Base-by-base conservation (phyloP, 2,888 invertebrate species). In the Adineta ricciae region DNA sequence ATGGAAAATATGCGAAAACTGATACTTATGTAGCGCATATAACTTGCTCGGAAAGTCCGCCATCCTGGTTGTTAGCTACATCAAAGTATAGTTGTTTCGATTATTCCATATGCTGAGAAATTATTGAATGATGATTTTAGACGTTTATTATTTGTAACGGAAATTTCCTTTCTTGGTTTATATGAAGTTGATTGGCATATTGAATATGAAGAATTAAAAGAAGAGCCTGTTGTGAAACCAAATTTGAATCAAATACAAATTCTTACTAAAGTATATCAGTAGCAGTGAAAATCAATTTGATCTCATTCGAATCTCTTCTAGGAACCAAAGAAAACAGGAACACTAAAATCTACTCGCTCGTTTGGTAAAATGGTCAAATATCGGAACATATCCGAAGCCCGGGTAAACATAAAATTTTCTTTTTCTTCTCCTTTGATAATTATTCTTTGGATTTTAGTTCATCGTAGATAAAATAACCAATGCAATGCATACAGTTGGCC, bases 21-120 rank as follows among this genome's bases (percentile, higher is more conserved):
- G 78, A 78, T 41, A 78, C n/a, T 3, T 78, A 78, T 78, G n/a
- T 41, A 24, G 78, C 78, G n/a, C 78, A 78, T 78, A 78, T 78
- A 21, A 41, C 9, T 21, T 78, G 41, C n/a, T 78, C n/a, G 2
- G 78, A 78, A 5, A n/a, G 2, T 41, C 78, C 78, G 14, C 41
- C 14, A 5, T 21, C 41, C 1, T 78, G 78, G 78, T 78, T 78
- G 14, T 19, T 78, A 41, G 78, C 41, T 19, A 78, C 78, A 41
- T 78, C 78, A 41, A n/a, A 24, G 78, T 78, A 78, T 24, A 21
- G 19, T 4, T 14, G 16, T 36, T 64, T 24, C 5, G 38, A 73
- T 21, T 38, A 1, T 38, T 21, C 24, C 36, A 19, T 73, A 8
- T 21, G 16, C 4, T 56, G 3, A 27, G 14, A 64, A 27, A 27